phyloP scores from a whole-genome alignment of 2,888 invertebrate genomes.

The Drosophila nigricruria region DNA sequence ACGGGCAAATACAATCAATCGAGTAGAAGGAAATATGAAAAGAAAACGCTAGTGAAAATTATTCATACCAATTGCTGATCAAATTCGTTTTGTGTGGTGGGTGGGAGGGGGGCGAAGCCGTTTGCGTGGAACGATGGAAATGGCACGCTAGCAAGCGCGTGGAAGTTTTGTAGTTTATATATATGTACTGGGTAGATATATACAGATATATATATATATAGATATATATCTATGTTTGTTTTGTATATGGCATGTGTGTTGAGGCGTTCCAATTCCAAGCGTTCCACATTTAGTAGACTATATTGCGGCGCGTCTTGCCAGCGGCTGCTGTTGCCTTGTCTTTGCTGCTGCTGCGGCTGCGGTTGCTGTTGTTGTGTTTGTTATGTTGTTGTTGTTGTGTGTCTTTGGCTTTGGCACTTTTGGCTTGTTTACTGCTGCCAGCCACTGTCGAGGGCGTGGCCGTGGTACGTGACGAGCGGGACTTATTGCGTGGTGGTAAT shows the following conservation, averaged over 20 bases:
- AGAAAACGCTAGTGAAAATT: constrained; percentile 19
- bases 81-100: constrained; percentile 28
- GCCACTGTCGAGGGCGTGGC: constrained; percentile 53
- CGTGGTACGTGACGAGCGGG: constrained; percentile 81
- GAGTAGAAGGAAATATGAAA: not conserved
- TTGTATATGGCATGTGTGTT: constrained; percentile 33
- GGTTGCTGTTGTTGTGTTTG: constrained; percentile 46
- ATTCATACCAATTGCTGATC: constrained; percentile 56
- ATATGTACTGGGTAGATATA: constrained; percentile 5
- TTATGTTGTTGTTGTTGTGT: constrained; percentile 52
- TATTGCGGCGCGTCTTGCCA: constrained; percentile 77
- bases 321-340: constrained; percentile 56
- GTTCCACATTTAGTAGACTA: constrained; percentile 74
- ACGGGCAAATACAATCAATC: constrained; percentile 1
- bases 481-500: constrained; percentile 82
- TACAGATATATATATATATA: not conserved
- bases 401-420: constrained; percentile 78
- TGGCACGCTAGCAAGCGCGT: constrained; percentile 8
- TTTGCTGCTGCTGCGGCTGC: constrained; percentile 77
- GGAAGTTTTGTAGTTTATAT: not conserved
- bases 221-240: not conserved
- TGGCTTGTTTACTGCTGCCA: constrained; percentile 63
- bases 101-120: constrained; percentile 8
- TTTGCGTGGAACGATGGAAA: constrained; percentile 38
- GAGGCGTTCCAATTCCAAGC: constrained; percentile 36